A percentile compares a stretch with the other conserved stretches of the same genome.
These are phyloP conservation scores for Megaceryle alcyon DNA, from an alignment of 2,797 vertebrate genomes.

Conservation along the genomic window DNA sequence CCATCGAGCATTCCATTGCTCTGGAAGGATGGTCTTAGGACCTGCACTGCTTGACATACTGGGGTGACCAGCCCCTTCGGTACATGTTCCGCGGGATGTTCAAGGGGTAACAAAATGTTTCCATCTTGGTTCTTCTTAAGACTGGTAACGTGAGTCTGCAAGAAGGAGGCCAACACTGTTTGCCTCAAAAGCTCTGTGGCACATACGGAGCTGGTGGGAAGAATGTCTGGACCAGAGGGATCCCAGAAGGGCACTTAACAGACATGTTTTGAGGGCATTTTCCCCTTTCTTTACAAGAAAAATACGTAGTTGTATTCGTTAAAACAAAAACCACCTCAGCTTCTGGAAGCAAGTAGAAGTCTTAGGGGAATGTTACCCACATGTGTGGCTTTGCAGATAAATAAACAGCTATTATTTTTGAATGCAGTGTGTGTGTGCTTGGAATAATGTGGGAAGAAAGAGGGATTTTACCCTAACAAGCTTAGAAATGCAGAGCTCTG, in stretches of 20 bases:
- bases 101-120: neutral
- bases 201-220: neutral
- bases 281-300: neutral
- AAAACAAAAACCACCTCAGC: neutral
- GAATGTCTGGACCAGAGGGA: neutral
- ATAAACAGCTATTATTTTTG: conserved; percentile 54
- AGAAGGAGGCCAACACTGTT: neutral
- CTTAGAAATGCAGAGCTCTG: conserved; percentile 24
- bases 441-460: conserved; percentile 12
- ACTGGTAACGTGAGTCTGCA: neutral
- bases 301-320: neutral
- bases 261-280: neutral
- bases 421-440: conserved; percentile 44
- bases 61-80: neutral
- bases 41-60: neutral
- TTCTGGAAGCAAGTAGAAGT: conserved; percentile 15
- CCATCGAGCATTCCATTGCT: neutral
- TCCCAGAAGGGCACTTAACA: neutral
- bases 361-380: conserved; percentile 6
- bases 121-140: neutral
- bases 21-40: neutral
- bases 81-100: neutral
- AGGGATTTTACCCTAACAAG: neutral
- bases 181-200: neutral
- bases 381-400: conserved; percentile 41